These are phyloP conservation scores for Octonoba sinensis DNA, from an alignment of 2,888 invertebrate species.

Conservation along the genomic window DNA sequence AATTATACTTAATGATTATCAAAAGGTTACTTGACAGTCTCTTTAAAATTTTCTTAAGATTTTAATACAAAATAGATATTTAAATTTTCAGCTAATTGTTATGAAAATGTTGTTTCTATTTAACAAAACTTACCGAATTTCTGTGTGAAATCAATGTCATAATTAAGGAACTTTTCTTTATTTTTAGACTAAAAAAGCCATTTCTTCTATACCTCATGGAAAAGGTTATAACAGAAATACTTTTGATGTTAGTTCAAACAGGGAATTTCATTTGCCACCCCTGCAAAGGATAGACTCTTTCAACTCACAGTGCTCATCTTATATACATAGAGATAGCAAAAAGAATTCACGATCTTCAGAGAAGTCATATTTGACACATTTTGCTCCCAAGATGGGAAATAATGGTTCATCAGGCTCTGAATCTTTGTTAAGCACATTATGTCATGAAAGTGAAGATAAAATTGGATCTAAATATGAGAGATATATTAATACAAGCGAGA, in stretches of 20 bases:
- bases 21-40: too few species aligned
- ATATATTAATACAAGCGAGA: background rate
- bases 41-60: too few species aligned
- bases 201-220: slow-evolving; percentile 7
- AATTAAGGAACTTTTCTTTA: background rate
- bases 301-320: slow-evolving; percentile 26
- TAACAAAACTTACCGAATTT: too few species aligned
- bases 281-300: slow-evolving; percentile 20
- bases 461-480: background rate
- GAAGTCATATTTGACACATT: background rate
- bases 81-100: too few species aligned
- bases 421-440: background rate
- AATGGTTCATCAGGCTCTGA: background rate
- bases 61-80: too few species aligned
- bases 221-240: background rate
- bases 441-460: background rate
- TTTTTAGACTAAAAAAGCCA: slow-evolving; percentile 34
- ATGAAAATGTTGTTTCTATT: too few species aligned
- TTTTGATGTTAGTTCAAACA: background rate
- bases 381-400: background rate
- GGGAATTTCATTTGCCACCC: slow-evolving; percentile 45
- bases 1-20: too few species aligned
- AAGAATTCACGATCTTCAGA: slow-evolving; percentile 1
- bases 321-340: slow-evolving; percentile 23
- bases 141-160: too few species aligned